Evolutionary conservation across 2,888 invertebrate species (phyloP), one percentile per base, ranked within the genome.

Genomic region (Parapristionchus giblindavisi): DNA sequence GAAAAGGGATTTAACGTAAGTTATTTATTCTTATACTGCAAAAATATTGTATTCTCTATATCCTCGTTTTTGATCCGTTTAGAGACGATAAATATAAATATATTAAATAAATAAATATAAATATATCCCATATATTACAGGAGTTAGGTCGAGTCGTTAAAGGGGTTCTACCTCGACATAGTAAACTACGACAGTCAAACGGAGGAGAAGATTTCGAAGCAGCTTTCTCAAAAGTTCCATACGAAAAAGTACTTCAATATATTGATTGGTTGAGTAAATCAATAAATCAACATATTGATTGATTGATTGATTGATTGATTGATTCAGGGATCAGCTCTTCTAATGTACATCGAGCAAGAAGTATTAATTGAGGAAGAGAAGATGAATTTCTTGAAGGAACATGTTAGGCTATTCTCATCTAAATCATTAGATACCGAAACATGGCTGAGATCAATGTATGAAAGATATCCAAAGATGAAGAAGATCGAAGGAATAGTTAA

Each of bases 231-330:
- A 90, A 91, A 2, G 92, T 96, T 43, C 96, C 96, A 0, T 96
- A 96, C 88, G 94, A 95, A 88, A 96, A 96, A 89, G 83, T 81
- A n/a, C n/a, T n/a, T n/a, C n/a, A n/a, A n/a, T n/a, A n/a, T n/a
- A n/a, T n/a, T n/a, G 11, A 61, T 61, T 6, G n/a, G 4, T 14
- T 3, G 56, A 56, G 29, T 56, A 17, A 27, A 56, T 56, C 3
- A 27, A 2, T 56, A 27, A 8, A 14, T 11, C 43, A 14, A 3
- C 17, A 6, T n/a, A n/a, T n/a, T n/a, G n/a, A n/a, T n/a, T n/a
- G n/a, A 21, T n/a, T n/a, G n/a, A n/a, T n/a, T n/a, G n/a, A 61
- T 61, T 6, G n/a, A 4, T 14, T 32, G 54, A 6, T n/a, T 21
- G 14, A 2, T 70, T 17, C 71, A 77, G 79, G 79, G 79, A n/a